A percentile compares a stretch with the other conserved stretches of the same genome.
Conservation (phyloP, 1,140 invertebrate genomes). For the Drosophila ercepeae region DNA sequence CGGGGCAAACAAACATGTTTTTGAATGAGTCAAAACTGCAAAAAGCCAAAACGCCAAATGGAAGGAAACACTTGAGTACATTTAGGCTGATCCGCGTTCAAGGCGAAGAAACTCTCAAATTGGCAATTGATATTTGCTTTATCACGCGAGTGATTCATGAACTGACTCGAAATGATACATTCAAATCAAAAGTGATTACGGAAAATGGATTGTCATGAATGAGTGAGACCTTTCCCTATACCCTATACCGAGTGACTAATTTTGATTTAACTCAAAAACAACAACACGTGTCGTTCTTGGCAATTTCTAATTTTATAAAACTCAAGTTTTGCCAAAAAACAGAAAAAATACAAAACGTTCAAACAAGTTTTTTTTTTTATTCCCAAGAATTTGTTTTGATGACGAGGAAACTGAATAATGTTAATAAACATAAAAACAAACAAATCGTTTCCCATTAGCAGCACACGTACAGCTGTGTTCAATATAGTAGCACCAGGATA, state of each 20-base stretch:
- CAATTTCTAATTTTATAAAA: conserved; percentile 38
- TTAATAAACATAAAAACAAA: conserved; percentile 62
- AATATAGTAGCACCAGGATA: not conserved
- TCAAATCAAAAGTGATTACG: not conserved
- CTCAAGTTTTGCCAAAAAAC: conserved; percentile 20
- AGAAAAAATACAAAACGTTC: conserved; percentile 11
- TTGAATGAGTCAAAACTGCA: conserved; percentile 30
- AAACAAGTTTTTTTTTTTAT: conserved; percentile 21
- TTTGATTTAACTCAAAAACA: conserved; percentile 18
- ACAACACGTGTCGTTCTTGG: conserved; percentile 58
- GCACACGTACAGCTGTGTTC: not conserved
- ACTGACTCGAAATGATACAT: not conserved
- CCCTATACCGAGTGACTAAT: conserved; percentile 40
- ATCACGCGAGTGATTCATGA: conserved; percentile 27
- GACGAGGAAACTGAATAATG: conserved; percentile 7
- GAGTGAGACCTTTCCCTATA: conserved; percentile 42
- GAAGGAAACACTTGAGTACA: conserved; percentile 32
- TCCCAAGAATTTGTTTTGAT: conserved; percentile 19
- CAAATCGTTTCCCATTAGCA: conserved; percentile 16
- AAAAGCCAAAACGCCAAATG: conserved; percentile 22
- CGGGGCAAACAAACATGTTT: conserved; percentile 48
- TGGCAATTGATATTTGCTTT: conserved; percentile 11
- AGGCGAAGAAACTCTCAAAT: conserved; percentile 17
- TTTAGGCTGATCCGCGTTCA: conserved; percentile 13
- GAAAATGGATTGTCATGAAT: conserved; percentile 13